Conservation (phyloP, 1,140 invertebrate genomes). For the Diploscapter pachys region DNA sequence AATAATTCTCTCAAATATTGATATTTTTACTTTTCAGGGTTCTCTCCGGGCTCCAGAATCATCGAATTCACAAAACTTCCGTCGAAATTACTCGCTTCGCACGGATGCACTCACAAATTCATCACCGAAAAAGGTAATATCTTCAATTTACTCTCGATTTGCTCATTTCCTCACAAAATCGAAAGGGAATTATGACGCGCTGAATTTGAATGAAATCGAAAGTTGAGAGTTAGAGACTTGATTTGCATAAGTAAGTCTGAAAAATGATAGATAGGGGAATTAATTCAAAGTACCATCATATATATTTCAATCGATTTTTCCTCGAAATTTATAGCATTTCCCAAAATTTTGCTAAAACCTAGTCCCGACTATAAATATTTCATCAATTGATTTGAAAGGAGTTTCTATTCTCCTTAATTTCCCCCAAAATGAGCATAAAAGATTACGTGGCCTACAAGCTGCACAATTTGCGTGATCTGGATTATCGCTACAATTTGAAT, state of each 20-base stretch:
- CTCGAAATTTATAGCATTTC: neutral
- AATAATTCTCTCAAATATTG: no score
- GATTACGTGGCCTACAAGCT: no score
- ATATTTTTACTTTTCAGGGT: slow-evolving; percentile 42
- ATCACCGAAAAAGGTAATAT: slow-evolving; percentile 1
- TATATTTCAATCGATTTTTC: neutral
- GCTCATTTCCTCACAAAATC: neutral
- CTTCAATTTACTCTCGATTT: neutral
- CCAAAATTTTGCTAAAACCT: no score
- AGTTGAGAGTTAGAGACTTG: neutral
- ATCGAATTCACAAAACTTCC: slow-evolving; percentile 14
- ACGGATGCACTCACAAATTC: neutral
- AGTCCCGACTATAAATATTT: no score
- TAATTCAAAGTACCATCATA: neutral
- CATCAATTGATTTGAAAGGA: no score
- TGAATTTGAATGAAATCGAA: no score
- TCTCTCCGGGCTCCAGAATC: slow-evolving; percentile 37
- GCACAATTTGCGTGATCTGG: no score
- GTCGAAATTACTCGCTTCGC: slow-evolving; percentile 40
- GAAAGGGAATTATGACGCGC: no score
- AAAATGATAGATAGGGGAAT: neutral
- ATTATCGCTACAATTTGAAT: no score
- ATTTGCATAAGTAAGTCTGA: neutral
- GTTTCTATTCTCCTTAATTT: no score
- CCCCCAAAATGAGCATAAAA: no score